Percentiles rank a stretch among this genome's conserved stretches.
Evolutionary conservation across 2,888 invertebrate genomes (phyloP).

Genomic region (Biston betularia): DNA sequence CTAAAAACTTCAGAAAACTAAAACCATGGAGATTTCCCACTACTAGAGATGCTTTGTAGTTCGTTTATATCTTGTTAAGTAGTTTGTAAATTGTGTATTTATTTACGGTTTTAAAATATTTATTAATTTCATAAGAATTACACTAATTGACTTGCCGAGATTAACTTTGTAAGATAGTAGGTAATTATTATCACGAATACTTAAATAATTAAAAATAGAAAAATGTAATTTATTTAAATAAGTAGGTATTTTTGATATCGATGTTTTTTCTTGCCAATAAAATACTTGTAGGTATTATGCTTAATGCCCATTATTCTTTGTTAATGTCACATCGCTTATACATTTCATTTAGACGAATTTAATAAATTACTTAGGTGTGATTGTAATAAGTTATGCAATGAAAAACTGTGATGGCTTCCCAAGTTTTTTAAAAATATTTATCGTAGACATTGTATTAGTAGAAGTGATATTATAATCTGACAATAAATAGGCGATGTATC

Average conservation of each 20-base stretch:
- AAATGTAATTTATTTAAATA: constrained; percentile 10
- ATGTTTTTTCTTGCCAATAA: constrained; percentile 26
- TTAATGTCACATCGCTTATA: not conserved
- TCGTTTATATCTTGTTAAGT: constrained; percentile 19
- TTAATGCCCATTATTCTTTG: too few species aligned
- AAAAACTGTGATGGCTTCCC: constrained; percentile 4
- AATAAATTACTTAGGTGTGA: not conserved
- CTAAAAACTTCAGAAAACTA: constrained; percentile 60
- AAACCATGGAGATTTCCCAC: not conserved
- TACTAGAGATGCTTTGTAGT: constrained; percentile 12
- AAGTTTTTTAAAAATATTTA: not conserved
- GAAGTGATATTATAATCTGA: not conserved
- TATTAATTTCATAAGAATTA: not conserved
- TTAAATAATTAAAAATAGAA: constrained; percentile 7
- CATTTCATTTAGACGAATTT: not conserved
- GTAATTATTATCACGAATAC: not conserved
- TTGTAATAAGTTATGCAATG: not conserved
- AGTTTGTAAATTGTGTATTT: constrained; percentile 4
- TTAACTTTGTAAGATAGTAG: too few species aligned
- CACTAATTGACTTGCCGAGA: too few species aligned
- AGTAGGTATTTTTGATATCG: constrained; percentile 5
- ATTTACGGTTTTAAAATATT: constrained; percentile 1
- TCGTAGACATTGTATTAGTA: not conserved
- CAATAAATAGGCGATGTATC: constrained; percentile 3
- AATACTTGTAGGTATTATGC: constrained; percentile 9